These are phyloP conservation scores for Drosophila tristis DNA, from an alignment of 1,140 invertebrate genomes.

Conservation along the genomic window DNA sequence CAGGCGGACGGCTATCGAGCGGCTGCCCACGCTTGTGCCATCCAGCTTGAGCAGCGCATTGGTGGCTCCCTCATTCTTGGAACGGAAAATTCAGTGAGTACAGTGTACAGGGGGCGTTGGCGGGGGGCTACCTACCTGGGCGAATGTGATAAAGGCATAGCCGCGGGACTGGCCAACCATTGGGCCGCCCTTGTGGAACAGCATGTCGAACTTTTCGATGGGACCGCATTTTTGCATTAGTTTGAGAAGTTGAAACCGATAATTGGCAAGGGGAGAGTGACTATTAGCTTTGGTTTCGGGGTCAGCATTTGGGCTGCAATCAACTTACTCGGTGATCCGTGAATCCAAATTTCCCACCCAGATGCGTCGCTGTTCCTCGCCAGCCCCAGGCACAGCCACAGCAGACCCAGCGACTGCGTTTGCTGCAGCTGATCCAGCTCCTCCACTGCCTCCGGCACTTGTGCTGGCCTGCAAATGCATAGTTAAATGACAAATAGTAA, in stretches of 20 bases:
- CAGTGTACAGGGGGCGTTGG: too few species aligned
- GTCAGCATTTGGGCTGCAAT: constrained; percentile 9
- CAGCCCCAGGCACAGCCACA: background rate
- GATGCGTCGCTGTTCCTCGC: constrained; percentile 85
- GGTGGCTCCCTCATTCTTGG: constrained; percentile 63
- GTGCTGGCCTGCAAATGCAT: constrained; percentile 7
- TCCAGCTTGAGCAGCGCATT: constrained; percentile 89
- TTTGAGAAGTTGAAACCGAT: constrained; percentile 97
- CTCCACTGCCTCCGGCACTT: constrained; percentile 3
- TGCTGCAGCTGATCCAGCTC: background rate
- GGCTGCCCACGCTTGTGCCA: constrained; percentile 90
- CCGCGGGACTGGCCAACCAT: constrained; percentile 94
- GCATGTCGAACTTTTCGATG: constrained; percentile 96
- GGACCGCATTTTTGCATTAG: constrained; percentile 95
- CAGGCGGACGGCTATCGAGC: constrained; percentile 91
- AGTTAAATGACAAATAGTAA: background rate
- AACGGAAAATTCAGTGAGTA: background rate
- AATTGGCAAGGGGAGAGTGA: constrained; percentile 85
- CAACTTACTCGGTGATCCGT: constrained; percentile 95
- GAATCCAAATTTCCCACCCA: constrained; percentile 96
- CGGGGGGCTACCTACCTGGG: constrained; percentile 54
- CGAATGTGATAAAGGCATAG: constrained; percentile 97
- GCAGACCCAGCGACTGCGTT: too few species aligned
- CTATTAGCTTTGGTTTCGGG: constrained; percentile 52
- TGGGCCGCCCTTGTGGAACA: constrained; percentile 95